Base-by-base conservation (phyloP, 2,888 invertebrate species). In the Conops quadrifasciatus region DNA sequence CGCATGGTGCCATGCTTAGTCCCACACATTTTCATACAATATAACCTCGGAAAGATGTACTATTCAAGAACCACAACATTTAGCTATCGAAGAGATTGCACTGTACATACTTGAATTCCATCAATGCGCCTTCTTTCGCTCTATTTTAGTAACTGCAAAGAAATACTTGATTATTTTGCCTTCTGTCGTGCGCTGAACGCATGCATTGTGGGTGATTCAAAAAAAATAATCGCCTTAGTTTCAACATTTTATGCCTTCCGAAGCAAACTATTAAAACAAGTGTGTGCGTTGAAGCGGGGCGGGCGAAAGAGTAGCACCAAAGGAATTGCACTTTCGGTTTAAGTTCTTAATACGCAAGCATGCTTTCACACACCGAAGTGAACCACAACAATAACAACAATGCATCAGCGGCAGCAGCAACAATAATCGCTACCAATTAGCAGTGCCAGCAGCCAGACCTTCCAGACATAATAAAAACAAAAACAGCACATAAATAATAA, bases 131-230 rank as follows among this genome's bases (percentile, higher is more conserved):
- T n/a, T n/a, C n/a, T n/a, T n/a, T n/a, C n/a, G n/a, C n/a, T n/a
- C n/a, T n/a, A n/a, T n/a, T n/a, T n/a, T n/a, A n/a, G 26, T 26
- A 15, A 30, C 36, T 62, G 21, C n/a, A 21, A 16, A 36, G 36
- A 62, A 62, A 30, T 16, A 62, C 30, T 30, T 65, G 24, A 19
- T 7, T 7, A 21, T 19, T 63, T n/a, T 66, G 16, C n/a, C 43
- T 30, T 26, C 28, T 65, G 51, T 21, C 26, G 53, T 19, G 3
- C 24, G 47, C 58, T 26, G 9, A 58, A 24, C 47, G 58, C 67
- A 45, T 49, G 30, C 59, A 59, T 49, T 49, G 59, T 59, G 49
- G 59, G 67, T 67, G 59, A 67, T 60, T 59, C 67, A 60, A 60
- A 36, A 59, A 19, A 36, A 36, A 36, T 62, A 68, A 51, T 68